Base-by-base conservation (phyloP, 2,797 vertebrate species). In the Luscinia megarhynchos region DNA sequence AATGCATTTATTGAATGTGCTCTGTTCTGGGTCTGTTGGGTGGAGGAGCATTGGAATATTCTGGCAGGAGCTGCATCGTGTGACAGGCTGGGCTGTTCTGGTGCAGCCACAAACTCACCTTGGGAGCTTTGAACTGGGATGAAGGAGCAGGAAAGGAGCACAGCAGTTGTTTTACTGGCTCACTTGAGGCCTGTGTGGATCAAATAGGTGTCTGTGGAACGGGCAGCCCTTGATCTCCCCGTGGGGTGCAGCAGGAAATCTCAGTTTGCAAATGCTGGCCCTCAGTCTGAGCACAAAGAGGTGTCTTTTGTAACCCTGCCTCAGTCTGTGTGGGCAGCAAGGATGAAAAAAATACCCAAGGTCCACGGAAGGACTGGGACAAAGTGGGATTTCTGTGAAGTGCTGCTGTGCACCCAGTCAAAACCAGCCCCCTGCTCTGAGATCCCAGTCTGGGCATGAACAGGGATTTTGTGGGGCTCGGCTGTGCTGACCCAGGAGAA, bases 11-110 rank as follows among this genome's bases (percentile, higher is more conserved):
- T 10, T 70, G 6, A 3, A 3, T 43, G 27, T 10, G 48, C 26
- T 48, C 1, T 0, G 32, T 27, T 12, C 29, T 8, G 0, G 4
- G n/a, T 50, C 3, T 0, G 1, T 2, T n/a, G 61, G 9, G 14
- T 53, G 73, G 46, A 32, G 18, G 43, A 34, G 13, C 1, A 0
- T 9, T 14, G 32, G 54, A 40, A 72, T 15, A 11, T 72, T 59
- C 62, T 32, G 79, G 53, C 8, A 12, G 9, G 36, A 40, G 15
- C 58, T n/a, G 43, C 53, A 46, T 74, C 1, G 1, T 22, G 34
- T 36, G 12, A 24, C 7, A 5, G 54, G 54, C 36, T 50, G 55
- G 68, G 36, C 67, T 67, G 41, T 32, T 54, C 4, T 15, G 1
- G 5, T 2, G 51, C 10, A 15, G 57, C 9, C 73, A 50, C 34